Percentiles rank a stretch among this genome's conserved stretches.
Evolutionary conservation across 37 sponge, comb jelly and placozoan genomes (phyloP).

Genomic region (Amphimedon queenslandica): DNA sequence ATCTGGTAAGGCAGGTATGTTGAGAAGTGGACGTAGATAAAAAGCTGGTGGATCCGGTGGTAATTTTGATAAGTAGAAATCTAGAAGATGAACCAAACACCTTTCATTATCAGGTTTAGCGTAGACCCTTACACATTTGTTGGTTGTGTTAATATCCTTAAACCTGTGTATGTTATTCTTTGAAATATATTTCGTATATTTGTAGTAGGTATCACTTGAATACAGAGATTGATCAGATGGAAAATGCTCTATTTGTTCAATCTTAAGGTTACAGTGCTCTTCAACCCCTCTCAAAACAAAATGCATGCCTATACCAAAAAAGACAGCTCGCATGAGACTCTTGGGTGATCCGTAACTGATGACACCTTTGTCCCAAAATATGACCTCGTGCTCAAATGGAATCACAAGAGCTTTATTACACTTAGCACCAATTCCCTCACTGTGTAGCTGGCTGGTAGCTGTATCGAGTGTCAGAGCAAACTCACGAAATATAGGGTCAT

Average conservation of each 20-base stretch:
- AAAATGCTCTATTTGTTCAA: constrained; percentile 12
- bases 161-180: constrained; percentile 37
- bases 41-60: constrained; percentile 28
- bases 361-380: constrained; percentile 26
- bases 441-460: constrained; percentile 21
- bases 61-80: constrained; percentile 17
- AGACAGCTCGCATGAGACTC: constrained; percentile 17
- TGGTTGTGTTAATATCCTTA: constrained; percentile 33
- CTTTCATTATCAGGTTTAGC: constrained; percentile 19
- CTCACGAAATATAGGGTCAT: constrained; percentile 12
- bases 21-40: constrained; percentile 31
- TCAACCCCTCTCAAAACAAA: constrained; percentile 41
- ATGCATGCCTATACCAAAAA: constrained; percentile 25
- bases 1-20: constrained; percentile 7
- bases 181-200: constrained; percentile 29
- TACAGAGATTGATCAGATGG: constrained; percentile 16
- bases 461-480: constrained; percentile 17
- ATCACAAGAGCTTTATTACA: constrained; percentile 26
- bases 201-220: constrained; percentile 12
- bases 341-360: constrained; percentile 18
- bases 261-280: constrained; percentile 23
- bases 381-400: constrained; percentile 23
- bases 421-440: constrained; percentile 31
- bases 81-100: constrained; percentile 29
- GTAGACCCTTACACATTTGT: constrained; percentile 14